Conservation (phyloP, 2,113 vertebrate species). For the Cervus canadensis region DNA sequence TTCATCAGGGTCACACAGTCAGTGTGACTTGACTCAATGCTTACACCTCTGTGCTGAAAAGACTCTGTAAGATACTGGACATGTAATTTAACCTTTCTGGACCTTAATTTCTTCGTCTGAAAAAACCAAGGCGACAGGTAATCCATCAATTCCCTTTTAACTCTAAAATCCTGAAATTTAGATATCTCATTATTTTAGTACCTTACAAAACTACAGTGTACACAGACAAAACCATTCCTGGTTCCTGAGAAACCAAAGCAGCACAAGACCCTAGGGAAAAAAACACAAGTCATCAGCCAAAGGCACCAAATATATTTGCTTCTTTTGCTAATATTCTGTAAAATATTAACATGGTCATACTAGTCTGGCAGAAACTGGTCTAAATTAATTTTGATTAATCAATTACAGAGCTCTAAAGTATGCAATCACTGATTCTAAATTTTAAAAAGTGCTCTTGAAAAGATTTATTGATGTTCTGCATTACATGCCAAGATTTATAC, state of each 20-base stretch:
- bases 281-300: conserved; percentile 29
- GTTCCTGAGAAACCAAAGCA: conserved; percentile 35
- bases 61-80: background rate
- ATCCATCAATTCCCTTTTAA: conserved; percentile 23
- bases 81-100: background rate
- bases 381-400: conserved; percentile 55
- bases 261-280: conserved; percentile 3
- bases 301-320: conserved; percentile 29
- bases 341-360: conserved; percentile 55
- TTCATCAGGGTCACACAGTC: conserved; percentile 22
- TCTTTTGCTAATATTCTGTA: conserved; percentile 52
- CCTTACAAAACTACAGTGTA: conserved; percentile 30
- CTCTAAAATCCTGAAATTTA: conserved; percentile 33
- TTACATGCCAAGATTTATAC: background rate
- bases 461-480: conserved; percentile 30
- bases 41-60: conserved; percentile 10
- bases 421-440: conserved; percentile 32
- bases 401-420: conserved; percentile 41
- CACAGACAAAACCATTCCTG: background rate
- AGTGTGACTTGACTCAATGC: background rate
- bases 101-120: background rate
- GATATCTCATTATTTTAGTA: conserved; percentile 36
- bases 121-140: conserved; percentile 20
- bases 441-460: background rate
- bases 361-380: conserved; percentile 10